These are phyloP conservation scores for Cheilosia vernalis DNA, from an alignment of 2,888 invertebrate species.

Conservation along the genomic window DNA sequence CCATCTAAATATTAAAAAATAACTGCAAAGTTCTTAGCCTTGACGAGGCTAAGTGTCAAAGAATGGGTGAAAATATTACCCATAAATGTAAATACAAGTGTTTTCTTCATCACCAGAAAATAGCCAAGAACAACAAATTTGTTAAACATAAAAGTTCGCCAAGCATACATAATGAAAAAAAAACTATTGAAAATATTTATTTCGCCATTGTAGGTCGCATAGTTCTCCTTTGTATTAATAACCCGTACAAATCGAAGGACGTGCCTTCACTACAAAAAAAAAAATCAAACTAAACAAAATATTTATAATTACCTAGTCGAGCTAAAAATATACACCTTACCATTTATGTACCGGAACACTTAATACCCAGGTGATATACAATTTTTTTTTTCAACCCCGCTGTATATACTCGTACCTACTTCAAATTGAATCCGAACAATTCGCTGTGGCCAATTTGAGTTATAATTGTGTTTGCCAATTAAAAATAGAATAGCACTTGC, in stretches of 20 bases:
- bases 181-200: not conserved
- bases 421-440: not conserved
- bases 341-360: constrained; percentile 70
- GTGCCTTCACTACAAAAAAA: not conserved
- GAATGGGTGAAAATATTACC: too few species aligned
- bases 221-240: constrained; percentile 21
- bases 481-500: constrained; percentile 70
- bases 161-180: not conserved
- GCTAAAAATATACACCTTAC: constrained; percentile 60
- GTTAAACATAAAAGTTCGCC: not conserved
- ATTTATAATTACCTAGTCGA: constrained; percentile 45
- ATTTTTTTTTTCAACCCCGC: constrained; percentile 13
- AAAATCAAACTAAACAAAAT: constrained; percentile 17
- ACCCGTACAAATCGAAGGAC: constrained; percentile 17
- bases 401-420: not conserved
- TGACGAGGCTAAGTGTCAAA: too few species aligned
- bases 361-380: constrained; percentile 70
- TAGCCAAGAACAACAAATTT: too few species aligned
- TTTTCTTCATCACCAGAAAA: too few species aligned
- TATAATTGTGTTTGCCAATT: constrained; percentile 45
- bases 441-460: constrained; percentile 53
- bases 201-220: constrained; percentile 1
- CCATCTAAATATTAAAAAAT: too few species aligned
- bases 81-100: too few species aligned
- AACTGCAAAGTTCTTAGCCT: too few species aligned